Conservation (phyloP, 1,140 invertebrate genomes). For the Aplysia californica region DNA sequence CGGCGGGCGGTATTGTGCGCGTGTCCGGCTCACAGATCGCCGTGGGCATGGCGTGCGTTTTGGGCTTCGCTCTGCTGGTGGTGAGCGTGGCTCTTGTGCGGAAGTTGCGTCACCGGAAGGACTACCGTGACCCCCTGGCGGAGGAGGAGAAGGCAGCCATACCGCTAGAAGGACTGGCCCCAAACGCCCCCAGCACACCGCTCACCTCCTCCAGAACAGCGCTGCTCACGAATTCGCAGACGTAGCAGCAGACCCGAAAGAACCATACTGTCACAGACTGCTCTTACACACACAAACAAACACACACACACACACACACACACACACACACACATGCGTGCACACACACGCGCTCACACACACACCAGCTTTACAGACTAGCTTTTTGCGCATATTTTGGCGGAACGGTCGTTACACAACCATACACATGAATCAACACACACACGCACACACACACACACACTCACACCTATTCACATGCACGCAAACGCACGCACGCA, state of each 20-base stretch:
- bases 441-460: no score
- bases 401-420: no score
- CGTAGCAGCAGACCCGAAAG: conserved; percentile 13
- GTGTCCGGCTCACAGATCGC: conserved; percentile 48
- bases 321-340: background rate
- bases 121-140: conserved; percentile 58
- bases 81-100: conserved; percentile 50
- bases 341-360: conserved; percentile 12
- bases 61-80: conserved; percentile 56
- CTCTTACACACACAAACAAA: no score
- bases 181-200: conserved; percentile 46
- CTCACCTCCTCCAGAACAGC: conserved; percentile 61
- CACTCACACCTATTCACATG: no score
- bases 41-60: conserved; percentile 53
- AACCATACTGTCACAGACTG: no score
- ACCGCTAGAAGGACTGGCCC: conserved; percentile 64
- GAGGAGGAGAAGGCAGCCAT: conserved; percentile 63
- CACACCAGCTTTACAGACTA: no score
- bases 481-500: no score
- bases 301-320: background rate
- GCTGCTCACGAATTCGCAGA: conserved; percentile 48
- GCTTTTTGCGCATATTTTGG: no score
- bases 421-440: no score
- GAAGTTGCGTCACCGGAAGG: conserved; percentile 60
- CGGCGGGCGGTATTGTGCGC: conserved; percentile 56